Evolutionary conservation across 2,888 invertebrate genomes (phyloP).

Genomic region (Cyclophora punctaria): DNA sequence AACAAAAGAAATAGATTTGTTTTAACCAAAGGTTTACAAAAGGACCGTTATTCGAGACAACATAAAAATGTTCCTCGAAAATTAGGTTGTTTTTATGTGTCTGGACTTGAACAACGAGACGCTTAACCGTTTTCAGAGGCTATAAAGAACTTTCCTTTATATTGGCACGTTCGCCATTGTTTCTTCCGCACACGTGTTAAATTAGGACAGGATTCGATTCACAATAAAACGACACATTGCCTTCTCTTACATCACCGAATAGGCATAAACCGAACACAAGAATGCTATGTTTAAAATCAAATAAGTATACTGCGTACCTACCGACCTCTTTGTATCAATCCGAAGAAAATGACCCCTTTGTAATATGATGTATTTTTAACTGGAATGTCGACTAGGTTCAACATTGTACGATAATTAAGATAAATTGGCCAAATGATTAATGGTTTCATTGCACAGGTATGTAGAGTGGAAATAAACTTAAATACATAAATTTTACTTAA

Average conservation of each 20-base stretch:
- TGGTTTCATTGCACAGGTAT: no score
- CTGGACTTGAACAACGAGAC: slow-evolving; percentile 57
- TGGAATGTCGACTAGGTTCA: no score
- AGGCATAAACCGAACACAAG: no score
- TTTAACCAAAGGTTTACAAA: slow-evolving; percentile 21
- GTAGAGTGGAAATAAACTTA: no score
- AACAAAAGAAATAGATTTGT: slow-evolving; percentile 11
- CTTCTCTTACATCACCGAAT: no score
- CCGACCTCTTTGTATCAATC: no score
- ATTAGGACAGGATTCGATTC: slow-evolving; percentile 37
- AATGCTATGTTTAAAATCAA: neutral
- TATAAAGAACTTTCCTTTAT: slow-evolving; percentile 54
- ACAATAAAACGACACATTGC: slow-evolving; percentile 1
- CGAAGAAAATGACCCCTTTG: no score
- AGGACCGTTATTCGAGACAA: slow-evolving; percentile 41
- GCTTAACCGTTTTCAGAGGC: slow-evolving; percentile 47
- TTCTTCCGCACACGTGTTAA: slow-evolving; percentile 45
- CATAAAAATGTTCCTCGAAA: slow-evolving; percentile 36
- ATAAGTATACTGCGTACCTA: no score
- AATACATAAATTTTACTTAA: no score
- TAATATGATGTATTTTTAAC: no score
- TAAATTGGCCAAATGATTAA: no score
- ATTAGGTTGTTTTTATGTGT: slow-evolving; percentile 48
- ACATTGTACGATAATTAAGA: no score
- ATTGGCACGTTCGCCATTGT: slow-evolving; percentile 27